These are phyloP conservation scores for Equus przewalskii DNA, from an alignment of 2,113 vertebrate species.

Conservation along the genomic window DNA sequence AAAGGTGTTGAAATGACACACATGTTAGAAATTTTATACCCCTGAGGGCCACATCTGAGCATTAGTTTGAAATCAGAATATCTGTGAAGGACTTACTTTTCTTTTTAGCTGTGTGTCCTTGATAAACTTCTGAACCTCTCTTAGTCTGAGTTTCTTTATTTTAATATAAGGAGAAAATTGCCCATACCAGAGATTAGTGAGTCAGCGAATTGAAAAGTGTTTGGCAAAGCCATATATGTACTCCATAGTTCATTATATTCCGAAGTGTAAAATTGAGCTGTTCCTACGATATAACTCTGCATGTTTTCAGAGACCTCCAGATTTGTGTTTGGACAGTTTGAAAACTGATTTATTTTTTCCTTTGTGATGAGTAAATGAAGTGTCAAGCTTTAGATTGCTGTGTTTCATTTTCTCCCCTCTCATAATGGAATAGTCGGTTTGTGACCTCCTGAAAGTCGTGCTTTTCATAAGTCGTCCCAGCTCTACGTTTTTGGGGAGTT, in stretches of 20 bases:
- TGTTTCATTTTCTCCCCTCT: background rate
- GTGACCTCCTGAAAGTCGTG: background rate
- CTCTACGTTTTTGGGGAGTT: background rate
- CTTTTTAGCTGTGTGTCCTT: conserved; percentile 11
- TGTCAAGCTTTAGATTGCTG: background rate
- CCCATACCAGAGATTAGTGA: background rate
- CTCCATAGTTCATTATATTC: background rate
- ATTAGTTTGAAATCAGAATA: conserved; percentile 44
- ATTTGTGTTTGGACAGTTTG: conserved; percentile 19
- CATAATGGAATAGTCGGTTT: background rate
- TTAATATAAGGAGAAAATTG: conserved; percentile 43
- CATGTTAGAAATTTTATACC: background rate
- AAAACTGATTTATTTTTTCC: conserved; percentile 4
- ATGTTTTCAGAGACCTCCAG: conserved; percentile 1
- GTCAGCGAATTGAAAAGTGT: conserved; percentile 26
- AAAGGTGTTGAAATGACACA: background rate
- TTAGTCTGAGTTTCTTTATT: background rate
- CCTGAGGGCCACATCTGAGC: background rate
- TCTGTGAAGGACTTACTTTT: background rate
- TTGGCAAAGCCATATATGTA: conserved; percentile 16
- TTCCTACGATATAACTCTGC: background rate
- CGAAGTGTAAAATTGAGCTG: conserved; percentile 24
- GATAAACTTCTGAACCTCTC: background rate
- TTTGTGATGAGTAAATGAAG: conserved; percentile 54
- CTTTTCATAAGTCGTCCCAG: background rate